Evolutionary conservation across 2,888 invertebrate species (phyloP), one percentile per base, ranked within the genome.

Genomic region (Tetranychus piercei): DNA sequence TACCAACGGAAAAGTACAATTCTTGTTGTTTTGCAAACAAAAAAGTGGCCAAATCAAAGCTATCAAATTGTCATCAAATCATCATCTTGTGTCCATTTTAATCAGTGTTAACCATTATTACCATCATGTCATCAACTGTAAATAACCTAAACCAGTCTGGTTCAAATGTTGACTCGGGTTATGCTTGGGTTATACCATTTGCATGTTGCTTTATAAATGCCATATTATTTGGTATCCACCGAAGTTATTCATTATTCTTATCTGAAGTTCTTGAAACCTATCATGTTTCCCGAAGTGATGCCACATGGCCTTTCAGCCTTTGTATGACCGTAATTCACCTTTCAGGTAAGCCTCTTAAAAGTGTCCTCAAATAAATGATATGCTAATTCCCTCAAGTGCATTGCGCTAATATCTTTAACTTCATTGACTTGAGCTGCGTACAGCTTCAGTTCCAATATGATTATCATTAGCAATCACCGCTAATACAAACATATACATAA

Each of bases 271-370:
- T 73, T 9, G 67, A 73, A 23, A 43, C 34, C 4, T 73, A 67
- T 44, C 67, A 66, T 4, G 69, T 73, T 5, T 44, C 34, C n/a
- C 23, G 73, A 43, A 23, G 66, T 15, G 67, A 66, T 23, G 73
- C 73, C 11, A 69, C 67, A 11, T 73, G 73, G 73, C 67, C 67
- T 20, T 67, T 73, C 43, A 67, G 67, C 43, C 73, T 73, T 34
- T 73, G 73, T 34, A 73, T 73, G 73, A 73, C 73, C 22, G 73
- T 73, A 6, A 65, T 73, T 55, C 73, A 73, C 23, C 65, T 73
- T 23, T 43, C 73, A 20, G 73, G 73, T 73, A 65, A 65, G 69
- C 20, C 20, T 34, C 15, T 55, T 15, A 15, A 23, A 11, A 69
- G 9, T 69, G n/a, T 23, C n/a, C 9, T 69, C n/a, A 55, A 15